A percentile compares a stretch with the other conserved stretches of the same genome.
phyloP scores from a whole-genome alignment of 2,888 invertebrate species.

The Embidobia sp. region DNA sequence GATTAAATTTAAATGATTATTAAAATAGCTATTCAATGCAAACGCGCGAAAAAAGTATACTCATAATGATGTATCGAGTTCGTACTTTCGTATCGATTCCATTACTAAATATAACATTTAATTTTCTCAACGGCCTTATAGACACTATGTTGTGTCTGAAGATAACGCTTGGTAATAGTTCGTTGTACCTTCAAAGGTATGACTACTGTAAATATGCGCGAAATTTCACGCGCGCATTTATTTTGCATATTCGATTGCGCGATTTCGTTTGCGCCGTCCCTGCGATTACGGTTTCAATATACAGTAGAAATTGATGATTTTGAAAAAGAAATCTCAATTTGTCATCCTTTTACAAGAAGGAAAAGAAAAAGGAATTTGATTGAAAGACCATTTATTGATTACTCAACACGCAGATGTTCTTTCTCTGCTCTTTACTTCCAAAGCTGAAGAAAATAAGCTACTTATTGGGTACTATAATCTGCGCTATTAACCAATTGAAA shows the following conservation, averaged over 20 bases:
- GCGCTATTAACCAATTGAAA: slow-evolving; percentile 15
- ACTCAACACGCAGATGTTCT: slow-evolving; percentile 22
- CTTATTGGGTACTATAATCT: slow-evolving; percentile 29
- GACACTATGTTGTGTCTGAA: slow-evolving; percentile 23
- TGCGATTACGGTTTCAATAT: no score
- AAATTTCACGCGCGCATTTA: slow-evolving; percentile 9
- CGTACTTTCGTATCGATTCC: slow-evolving; percentile 27
- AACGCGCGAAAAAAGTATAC: background rate
- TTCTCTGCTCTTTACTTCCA: no score
- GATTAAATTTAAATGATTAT: no score
- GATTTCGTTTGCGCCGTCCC: background rate
- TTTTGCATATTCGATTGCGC: slow-evolving; percentile 1
- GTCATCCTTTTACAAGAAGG: background rate
- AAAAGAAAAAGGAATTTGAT: slow-evolving; percentile 4
- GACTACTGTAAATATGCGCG: slow-evolving; percentile 31
- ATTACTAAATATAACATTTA: slow-evolving; percentile 41
- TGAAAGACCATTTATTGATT: slow-evolving; percentile 35
- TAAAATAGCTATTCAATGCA: no score
- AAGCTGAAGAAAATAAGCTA: slow-evolving; percentile 38
- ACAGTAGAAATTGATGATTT: no score
- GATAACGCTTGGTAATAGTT: slow-evolving; percentile 30
- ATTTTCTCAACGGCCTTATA: slow-evolving; percentile 30
- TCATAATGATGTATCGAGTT: slow-evolving; percentile 16
- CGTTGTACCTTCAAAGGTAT: slow-evolving; percentile 33
- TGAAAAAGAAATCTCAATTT: slow-evolving; percentile 19